Percentiles rank a stretch among this genome's conserved stretches.
Evolutionary conservation across 1,140 invertebrate genomes (phyloP).

Genomic region (Planococcus citri): DNA sequence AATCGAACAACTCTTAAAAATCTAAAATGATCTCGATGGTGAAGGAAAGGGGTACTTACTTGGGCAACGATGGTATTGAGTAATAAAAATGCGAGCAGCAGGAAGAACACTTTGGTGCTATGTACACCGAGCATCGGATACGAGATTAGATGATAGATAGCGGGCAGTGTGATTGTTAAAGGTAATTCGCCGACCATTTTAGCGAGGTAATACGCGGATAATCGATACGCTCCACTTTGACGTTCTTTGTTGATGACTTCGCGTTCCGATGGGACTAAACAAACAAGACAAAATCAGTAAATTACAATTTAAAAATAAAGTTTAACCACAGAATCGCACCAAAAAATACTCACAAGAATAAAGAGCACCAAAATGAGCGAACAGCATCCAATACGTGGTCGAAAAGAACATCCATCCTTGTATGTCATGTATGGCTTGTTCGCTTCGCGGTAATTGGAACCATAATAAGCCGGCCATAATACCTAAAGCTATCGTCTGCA

Average conservation of each 20-base stretch:
- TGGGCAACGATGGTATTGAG: conserved; percentile 65
- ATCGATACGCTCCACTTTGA: conserved; percentile 62
- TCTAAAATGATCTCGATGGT: neutral
- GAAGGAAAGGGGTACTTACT: conserved; percentile 34
- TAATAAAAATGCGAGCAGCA: conserved; percentile 57
- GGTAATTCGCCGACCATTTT: conserved; percentile 76
- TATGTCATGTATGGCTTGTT: conserved; percentile 62
- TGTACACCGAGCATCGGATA: conserved; percentile 61
- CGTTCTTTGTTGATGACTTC: conserved; percentile 75
- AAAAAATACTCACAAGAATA: conserved; percentile 46
- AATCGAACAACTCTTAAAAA: neutral
- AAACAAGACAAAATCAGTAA: conserved; percentile 1
- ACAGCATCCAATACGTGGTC: conserved; percentile 76
- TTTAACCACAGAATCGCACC: neutral
- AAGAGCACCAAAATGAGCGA: conserved; percentile 66
- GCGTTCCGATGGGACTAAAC: conserved; percentile 62
- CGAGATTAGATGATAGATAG: conserved; percentile 64
- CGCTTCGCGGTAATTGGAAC: conserved; percentile 61
- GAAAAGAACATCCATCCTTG: conserved; percentile 82
- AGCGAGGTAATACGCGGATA: conserved; percentile 73
- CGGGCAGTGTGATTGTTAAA: conserved; percentile 59
- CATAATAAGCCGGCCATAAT: conserved; percentile 63
- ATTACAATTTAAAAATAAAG: neutral
- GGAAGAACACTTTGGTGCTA: conserved; percentile 51
- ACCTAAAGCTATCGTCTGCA: conserved; percentile 62